Evolutionary conservation across 92 coral and sea anemone genomes (phyloP).

Genomic region (Porites evermanni): DNA sequence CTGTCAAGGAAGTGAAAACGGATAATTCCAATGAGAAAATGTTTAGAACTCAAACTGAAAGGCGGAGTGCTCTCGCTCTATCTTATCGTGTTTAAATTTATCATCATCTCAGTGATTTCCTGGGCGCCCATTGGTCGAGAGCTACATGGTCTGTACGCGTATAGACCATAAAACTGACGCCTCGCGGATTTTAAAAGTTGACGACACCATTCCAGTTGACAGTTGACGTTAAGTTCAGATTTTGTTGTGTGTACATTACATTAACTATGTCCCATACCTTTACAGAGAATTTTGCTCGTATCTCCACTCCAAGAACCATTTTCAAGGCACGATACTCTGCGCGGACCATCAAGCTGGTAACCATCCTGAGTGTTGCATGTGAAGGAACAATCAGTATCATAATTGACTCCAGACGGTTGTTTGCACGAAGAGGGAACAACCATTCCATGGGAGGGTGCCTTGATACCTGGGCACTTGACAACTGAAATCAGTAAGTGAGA

Average conservation of each 20-base stretch:
- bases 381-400: constrained; percentile 51
- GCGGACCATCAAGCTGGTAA: constrained; percentile 46
- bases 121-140: too few relatives aligned
- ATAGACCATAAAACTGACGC: too few relatives aligned
- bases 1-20: neutral
- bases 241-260: too few relatives aligned
- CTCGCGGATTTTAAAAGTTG: too few relatives aligned
- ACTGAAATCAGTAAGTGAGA: neutral
- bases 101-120: too few relatives aligned
- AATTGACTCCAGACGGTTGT: constrained; percentile 33
- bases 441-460: constrained; percentile 21
- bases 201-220: too few relatives aligned
- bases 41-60: too few relatives aligned
- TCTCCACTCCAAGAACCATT: constrained; percentile 63
- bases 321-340: constrained; percentile 44
- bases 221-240: too few relatives aligned
- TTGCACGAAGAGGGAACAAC: constrained; percentile 45
- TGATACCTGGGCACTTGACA: constrained; percentile 50
- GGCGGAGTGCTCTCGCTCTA: too few relatives aligned
- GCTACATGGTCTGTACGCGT: too few relatives aligned
- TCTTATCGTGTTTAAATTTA: too few relatives aligned
- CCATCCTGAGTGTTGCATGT: constrained; percentile 50
- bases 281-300: constrained; percentile 28
- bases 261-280: constrained; percentile 35
- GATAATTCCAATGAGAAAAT: too few relatives aligned